A percentile compares a stretch with the other conserved stretches of the same genome.
Evolutionary conservation across 2,797 vertebrate genomes (phyloP).

Genomic region (Falco columbarius): DNA sequence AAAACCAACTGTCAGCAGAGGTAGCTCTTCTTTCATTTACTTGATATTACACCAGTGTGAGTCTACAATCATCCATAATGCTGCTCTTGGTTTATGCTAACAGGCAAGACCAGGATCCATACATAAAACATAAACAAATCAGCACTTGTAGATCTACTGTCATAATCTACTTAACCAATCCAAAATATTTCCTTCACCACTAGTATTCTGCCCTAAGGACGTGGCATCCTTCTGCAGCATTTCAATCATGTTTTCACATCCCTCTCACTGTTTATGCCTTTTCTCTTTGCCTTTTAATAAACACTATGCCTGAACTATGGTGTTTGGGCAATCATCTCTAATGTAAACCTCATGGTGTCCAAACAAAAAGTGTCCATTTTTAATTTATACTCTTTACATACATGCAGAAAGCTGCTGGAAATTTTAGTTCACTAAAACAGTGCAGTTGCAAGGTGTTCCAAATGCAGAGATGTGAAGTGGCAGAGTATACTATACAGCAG

Average conservation of each 20-base stretch:
- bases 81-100: not conserved
- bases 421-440: not conserved
- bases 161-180: not conserved
- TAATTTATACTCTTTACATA: not conserved
- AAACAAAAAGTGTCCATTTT: not conserved
- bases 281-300: not conserved
- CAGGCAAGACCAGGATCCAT: not conserved
- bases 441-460: not conserved
- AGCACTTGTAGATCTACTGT: not conserved
- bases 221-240: not conserved
- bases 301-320: not conserved
- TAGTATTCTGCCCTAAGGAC: not conserved
- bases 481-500: not conserved
- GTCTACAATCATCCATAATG: not conserved
- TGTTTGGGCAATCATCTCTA: not conserved
- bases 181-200: not conserved
- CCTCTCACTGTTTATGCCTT: not conserved
- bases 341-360: not conserved
- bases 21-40: constrained; percentile 26
- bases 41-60: rapidly evolving
- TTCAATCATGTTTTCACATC: not conserved
- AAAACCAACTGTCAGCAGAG: not conserved
- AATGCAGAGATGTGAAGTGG: not conserved
- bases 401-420: not conserved
- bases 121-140: not conserved